Conservation (phyloP, 2,113 vertebrate species). For the Casuarius casuarius region DNA sequence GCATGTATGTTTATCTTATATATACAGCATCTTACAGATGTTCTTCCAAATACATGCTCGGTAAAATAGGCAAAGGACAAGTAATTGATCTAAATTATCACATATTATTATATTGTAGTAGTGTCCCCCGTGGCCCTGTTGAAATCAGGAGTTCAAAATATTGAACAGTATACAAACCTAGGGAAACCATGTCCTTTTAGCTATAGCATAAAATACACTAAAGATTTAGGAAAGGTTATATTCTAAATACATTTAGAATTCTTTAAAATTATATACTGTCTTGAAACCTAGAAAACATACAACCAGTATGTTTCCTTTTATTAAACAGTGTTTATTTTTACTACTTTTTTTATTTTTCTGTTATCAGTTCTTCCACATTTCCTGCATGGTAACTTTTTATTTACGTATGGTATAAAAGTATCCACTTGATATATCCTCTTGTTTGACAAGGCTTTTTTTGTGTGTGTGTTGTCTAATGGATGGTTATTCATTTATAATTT, state of each 20-base stretch:
- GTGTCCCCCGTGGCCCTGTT: not conserved
- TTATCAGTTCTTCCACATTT: not conserved
- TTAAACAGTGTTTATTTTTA: not conserved
- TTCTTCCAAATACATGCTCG: not conserved
- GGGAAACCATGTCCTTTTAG: not conserved
- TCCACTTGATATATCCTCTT: not conserved
- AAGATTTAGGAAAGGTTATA: not conserved
- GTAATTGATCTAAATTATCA: not conserved
- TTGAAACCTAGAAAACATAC: not conserved
- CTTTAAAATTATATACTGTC: not conserved
- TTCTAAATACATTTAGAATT: not conserved
- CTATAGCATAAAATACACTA: not conserved
- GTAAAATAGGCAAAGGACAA: not conserved
- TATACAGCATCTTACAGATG: not conserved
- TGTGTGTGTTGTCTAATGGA: not conserved
- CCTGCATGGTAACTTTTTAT: not conserved
- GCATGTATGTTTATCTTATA: not conserved
- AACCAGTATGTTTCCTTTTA: not conserved
- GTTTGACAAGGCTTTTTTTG: conserved; percentile 18
- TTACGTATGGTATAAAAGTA: not conserved
- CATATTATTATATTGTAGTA: not conserved
- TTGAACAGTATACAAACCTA: not conserved
- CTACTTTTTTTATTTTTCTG: not conserved
- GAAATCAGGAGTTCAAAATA: not conserved
- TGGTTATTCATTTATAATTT: not conserved